Evolutionary conservation across 53 echinoderm and acorn worm genomes (phyloP), one percentile per base, ranked within the genome.

Genomic region (Paracentrotus lividus): DNA sequence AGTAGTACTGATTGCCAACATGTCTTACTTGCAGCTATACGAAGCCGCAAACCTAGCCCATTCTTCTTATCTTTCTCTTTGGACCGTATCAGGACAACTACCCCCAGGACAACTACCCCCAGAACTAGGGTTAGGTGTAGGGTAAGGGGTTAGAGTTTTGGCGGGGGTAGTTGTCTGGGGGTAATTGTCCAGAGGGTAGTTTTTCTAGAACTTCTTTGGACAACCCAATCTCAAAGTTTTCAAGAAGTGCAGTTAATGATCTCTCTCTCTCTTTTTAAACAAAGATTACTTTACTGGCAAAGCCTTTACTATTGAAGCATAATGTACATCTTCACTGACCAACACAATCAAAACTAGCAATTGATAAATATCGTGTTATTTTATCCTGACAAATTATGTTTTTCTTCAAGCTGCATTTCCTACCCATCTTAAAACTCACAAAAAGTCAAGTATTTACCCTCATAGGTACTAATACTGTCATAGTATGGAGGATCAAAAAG

Each of bases 381-480:
- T n/a, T 66, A 66, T 32, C 69, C 16, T 69, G 34, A 34, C 40
- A 18, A 38, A 72, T 72, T n/a, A n/a, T n/a, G n/a, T n/a, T n/a
- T n/a, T n/a, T n/a, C 36, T 38, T 18, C 40, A 72, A 40, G 72
- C 72, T 72, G 72, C 72, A 14, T 72, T 40, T 72, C 32, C 67
- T 67, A 33, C 67, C 26, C 13, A 72, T 40, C 72, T 40, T 72
- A 38, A 34, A 72, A 72, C 72, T 72, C 72, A 72, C 18, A 72
- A 72, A 72, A 40, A 72, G 72, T 72, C 72, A 18, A 72, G 38
- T 72, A 72, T 72, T 72, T 72, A n/a, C n/a, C 72, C 40, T 40
- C 40, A 69, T 15, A 36, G 69, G 36, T 69, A 69, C 36, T 38
- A 72, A 72, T 72, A 38, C 72, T 40, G 40, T 72, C 72, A 40